A percentile compares a stretch with the other conserved stretches of the same genome.
Conservation (phyloP, 2,797 vertebrate species). For the Betta splendens region DNA sequence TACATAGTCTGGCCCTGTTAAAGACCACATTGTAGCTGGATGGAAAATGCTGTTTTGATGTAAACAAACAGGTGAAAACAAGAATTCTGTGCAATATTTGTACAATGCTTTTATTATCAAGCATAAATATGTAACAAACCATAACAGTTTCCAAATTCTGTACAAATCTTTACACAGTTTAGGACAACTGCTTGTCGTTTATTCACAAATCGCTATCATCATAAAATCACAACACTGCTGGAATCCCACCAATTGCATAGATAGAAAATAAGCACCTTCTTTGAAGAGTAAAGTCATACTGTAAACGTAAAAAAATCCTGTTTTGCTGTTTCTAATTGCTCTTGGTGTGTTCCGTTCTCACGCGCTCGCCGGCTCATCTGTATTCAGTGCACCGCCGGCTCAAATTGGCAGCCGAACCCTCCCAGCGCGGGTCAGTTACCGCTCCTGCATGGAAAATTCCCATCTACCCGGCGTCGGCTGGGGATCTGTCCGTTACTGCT, state of each 20-base stretch:
- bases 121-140: slow-evolving; percentile 72
- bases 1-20: background rate
- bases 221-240: slow-evolving; percentile 56
- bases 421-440: slow-evolving; percentile 2
- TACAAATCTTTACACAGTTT: slow-evolving; percentile 57
- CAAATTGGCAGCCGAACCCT: slow-evolving; percentile 40
- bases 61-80: background rate
- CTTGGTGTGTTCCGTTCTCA: slow-evolving; percentile 24
- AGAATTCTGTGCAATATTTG: slow-evolving; percentile 24
- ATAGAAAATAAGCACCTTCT: slow-evolving; percentile 76
- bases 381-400: slow-evolving; percentile 43
- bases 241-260: slow-evolving; percentile 79
- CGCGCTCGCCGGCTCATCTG: slow-evolving; percentile 37
- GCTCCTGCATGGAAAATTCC: slow-evolving; percentile 10
- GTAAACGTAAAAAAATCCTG: slow-evolving; percentile 52
- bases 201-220: slow-evolving; percentile 54
- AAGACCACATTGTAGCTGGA: background rate
- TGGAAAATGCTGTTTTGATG: background rate
- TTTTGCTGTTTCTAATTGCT: slow-evolving; percentile 8
- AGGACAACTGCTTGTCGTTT: slow-evolving; percentile 44
- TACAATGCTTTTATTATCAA: slow-evolving; percentile 75
- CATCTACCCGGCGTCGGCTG: slow-evolving; percentile 29
- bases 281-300: slow-evolving; percentile 52
- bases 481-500: slow-evolving; percentile 9
- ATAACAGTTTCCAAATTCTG: slow-evolving; percentile 59